Conservation (phyloP, 2,888 invertebrate genomes). For the Drosophila leonis region DNA sequence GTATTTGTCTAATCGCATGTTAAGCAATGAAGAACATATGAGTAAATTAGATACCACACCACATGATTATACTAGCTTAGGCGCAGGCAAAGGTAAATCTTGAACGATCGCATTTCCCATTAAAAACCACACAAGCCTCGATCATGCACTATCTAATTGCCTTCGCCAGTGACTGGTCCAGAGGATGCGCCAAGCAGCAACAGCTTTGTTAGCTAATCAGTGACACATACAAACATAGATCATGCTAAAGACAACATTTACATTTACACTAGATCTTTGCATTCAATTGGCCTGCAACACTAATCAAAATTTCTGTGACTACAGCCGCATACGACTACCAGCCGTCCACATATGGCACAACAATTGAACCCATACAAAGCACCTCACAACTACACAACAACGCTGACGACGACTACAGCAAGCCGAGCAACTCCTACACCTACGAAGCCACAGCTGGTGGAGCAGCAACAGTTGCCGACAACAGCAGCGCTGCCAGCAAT, state of each 20-base stretch:
- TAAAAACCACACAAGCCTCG: constrained; percentile 15
- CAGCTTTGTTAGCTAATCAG: constrained; percentile 9
- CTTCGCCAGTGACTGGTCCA: background rate
- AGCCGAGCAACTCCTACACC: constrained; percentile 62
- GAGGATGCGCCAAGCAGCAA: background rate
- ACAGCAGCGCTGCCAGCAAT: constrained; percentile 27
- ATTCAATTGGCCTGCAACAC: constrained; percentile 66
- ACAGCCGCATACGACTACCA: constrained; percentile 85
- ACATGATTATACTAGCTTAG: constrained; percentile 82
- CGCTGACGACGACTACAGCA: constrained; percentile 70
- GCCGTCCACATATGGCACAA: constrained; percentile 84
- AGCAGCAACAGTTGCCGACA: constrained; percentile 14
- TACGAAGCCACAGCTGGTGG: constrained; percentile 56
- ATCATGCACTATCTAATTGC: background rate
- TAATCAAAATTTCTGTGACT: constrained; percentile 73
- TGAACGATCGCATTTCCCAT: background rate
- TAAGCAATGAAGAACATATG: constrained; percentile 84
- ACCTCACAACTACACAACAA: constrained; percentile 73
- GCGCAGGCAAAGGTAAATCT: constrained; percentile 83
- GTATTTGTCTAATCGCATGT: constrained; percentile 85
- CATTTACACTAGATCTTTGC: constrained; percentile 13
- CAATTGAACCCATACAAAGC: constrained; percentile 76
- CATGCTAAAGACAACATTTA: background rate
- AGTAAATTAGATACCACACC: constrained; percentile 83
- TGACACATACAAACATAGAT: constrained; percentile 1